Percentiles rank a stretch among this genome's conserved stretches.
Evolutionary conservation across 2,797 vertebrate species (phyloP).

Genomic region (Tokudaia muenninki): DNA sequence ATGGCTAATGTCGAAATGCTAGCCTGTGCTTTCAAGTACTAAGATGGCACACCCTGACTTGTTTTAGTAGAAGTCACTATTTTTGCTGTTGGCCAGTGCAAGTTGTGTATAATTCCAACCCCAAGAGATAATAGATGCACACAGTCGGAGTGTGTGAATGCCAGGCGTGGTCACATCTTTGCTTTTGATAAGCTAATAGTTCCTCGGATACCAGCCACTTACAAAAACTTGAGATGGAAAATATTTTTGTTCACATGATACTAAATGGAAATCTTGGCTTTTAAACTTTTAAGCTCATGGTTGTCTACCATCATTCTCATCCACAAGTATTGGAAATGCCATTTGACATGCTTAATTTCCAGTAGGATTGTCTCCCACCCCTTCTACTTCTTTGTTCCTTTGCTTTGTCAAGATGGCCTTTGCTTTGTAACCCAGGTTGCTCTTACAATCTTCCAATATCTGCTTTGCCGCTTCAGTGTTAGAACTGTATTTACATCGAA

Average conservation of each 20-base stretch:
- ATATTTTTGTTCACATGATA: neutral
- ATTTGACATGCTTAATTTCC: conserved; percentile 1
- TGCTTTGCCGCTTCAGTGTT: neutral
- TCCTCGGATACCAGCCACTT: neutral
- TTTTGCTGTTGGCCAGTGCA: neutral
- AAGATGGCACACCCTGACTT: neutral
- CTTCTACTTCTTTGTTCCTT: neutral
- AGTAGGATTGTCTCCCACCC: neutral
- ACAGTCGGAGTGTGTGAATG: neutral
- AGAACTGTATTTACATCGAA: neutral
- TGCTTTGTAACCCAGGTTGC: neutral
- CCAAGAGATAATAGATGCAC: neutral
- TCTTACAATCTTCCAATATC: neutral
- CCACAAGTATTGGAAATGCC: conserved; percentile 1
- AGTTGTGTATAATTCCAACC: neutral
- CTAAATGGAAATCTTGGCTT: neutral
- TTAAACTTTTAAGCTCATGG: neutral
- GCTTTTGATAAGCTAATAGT: neutral
- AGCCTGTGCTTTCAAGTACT: neutral
- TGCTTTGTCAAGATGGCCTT: neutral
- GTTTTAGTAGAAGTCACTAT: neutral
- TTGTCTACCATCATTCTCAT: neutral
- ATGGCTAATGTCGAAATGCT: neutral
- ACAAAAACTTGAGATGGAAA: neutral
- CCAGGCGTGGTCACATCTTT: neutral